Percentiles rank a stretch among this genome's conserved stretches.
phyloP scores from a whole-genome alignment of 2,113 vertebrate species.

The Spheniscus mendiculus region DNA sequence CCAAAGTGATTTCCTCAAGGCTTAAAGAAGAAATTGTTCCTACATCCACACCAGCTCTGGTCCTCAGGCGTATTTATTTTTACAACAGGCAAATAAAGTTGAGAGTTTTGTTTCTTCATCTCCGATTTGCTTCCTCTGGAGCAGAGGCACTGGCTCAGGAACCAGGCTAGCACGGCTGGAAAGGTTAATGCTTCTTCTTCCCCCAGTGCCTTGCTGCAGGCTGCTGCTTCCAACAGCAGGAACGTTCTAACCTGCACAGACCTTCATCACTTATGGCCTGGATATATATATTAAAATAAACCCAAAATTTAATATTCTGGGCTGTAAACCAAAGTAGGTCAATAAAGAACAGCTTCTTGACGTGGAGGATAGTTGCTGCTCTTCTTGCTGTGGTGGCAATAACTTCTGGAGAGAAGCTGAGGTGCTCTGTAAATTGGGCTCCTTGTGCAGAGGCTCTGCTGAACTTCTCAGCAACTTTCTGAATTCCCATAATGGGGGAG shows the following conservation, averaged over 20 bases:
- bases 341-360: not conserved
- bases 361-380: not conserved
- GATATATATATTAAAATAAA: not conserved
- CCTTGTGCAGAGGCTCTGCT: not conserved
- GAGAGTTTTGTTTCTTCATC: not conserved
- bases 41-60: not conserved
- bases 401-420: not conserved
- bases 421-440: not conserved
- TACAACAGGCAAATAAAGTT: not conserved
- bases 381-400: not conserved
- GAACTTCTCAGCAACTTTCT: not conserved
- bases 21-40: not conserved
- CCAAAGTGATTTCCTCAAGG: not conserved
- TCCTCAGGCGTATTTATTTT: not conserved
- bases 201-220: accelerated
- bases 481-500: not conserved
- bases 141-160: not conserved
- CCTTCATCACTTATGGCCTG: not conserved
- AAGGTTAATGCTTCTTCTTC: not conserved
- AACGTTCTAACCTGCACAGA: accelerated
- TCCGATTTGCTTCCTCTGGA: not conserved
- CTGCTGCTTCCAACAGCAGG: not conserved
- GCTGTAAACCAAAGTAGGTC: not conserved
- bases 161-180: not conserved
- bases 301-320: not conserved